Conservation (phyloP, 2,113 vertebrate genomes). For the Amphiprion ocellaris region DNA sequence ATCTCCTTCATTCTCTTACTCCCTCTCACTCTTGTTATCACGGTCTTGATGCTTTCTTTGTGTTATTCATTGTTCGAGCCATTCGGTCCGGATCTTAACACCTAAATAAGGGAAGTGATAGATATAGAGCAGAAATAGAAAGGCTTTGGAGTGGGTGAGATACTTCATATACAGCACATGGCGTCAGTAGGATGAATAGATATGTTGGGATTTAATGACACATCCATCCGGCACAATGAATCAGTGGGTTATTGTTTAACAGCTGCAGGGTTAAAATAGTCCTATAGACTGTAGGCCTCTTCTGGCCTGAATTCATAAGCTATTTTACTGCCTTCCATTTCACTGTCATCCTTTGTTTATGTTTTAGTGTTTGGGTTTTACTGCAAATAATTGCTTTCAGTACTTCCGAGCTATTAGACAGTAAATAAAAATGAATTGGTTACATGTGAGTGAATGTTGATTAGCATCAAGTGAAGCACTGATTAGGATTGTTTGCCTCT, state of each 20-base stretch:
- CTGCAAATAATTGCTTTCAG: neutral
- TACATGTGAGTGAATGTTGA: neutral
- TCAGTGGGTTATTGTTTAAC: conserved; percentile 40
- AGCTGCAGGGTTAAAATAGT: conserved; percentile 33
- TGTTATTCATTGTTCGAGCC: neutral
- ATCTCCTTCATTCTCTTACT: conserved; percentile 9
- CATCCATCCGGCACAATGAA: conserved; percentile 26
- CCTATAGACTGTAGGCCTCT: conserved; percentile 10
- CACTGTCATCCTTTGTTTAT: conserved; percentile 30
- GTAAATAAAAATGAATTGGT: neutral
- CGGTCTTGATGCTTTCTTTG: conserved; percentile 11
- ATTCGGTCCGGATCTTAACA: conserved; percentile 11
- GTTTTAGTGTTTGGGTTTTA: neutral
- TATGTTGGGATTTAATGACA: conserved; percentile 38
- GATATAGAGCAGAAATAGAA: conserved; percentile 17
- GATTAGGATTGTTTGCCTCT: neutral
- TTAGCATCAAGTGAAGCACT: neutral
- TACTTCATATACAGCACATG: conserved; percentile 17
- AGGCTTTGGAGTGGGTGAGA: conserved; percentile 6
- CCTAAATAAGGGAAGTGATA: conserved; percentile 8
- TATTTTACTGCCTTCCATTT: conserved; percentile 50
- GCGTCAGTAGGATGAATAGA: conserved; percentile 26
- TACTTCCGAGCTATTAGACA: too few species aligned
- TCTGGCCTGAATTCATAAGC: conserved; percentile 26
- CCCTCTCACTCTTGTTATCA: conserved; percentile 8